These are phyloP conservation scores for Tapera naevia DNA, from an alignment of 2,797 vertebrate species.

Conservation along the genomic window DNA sequence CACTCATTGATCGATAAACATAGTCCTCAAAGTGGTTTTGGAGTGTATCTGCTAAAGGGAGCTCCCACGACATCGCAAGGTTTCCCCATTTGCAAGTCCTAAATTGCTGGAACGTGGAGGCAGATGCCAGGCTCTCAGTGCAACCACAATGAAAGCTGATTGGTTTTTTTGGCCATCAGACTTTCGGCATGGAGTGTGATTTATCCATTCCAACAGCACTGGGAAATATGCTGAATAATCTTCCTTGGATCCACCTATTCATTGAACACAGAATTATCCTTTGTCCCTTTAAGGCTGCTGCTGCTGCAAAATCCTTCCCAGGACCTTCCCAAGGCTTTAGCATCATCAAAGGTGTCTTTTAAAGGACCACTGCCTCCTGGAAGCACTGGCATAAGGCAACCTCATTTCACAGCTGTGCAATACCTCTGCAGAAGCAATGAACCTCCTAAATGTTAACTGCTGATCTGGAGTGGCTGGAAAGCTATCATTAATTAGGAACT, in stretches of 20 bases:
- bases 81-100: background rate
- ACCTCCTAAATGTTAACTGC: background rate
- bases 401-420: background rate
- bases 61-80: background rate
- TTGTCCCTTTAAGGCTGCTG: background rate
- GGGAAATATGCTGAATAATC: background rate
- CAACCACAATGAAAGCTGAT: background rate
- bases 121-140: background rate
- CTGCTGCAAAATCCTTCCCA: background rate
- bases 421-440: fast-evolving
- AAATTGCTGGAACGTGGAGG: background rate
- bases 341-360: background rate
- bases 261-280: background rate
- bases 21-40: background rate
- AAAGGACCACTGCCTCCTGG: background rate
- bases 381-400: background rate
- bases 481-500: background rate
- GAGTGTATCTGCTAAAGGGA: background rate
- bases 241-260: background rate
- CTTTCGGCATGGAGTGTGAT: background rate
- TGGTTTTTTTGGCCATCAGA: background rate
- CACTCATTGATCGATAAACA: fast-evolving
- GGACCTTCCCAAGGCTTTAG: background rate
- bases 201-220: background rate
- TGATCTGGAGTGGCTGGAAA: background rate